phyloP scores from a whole-genome alignment of 2,113 vertebrate species.

The Myiozetetes cayanensis region DNA sequence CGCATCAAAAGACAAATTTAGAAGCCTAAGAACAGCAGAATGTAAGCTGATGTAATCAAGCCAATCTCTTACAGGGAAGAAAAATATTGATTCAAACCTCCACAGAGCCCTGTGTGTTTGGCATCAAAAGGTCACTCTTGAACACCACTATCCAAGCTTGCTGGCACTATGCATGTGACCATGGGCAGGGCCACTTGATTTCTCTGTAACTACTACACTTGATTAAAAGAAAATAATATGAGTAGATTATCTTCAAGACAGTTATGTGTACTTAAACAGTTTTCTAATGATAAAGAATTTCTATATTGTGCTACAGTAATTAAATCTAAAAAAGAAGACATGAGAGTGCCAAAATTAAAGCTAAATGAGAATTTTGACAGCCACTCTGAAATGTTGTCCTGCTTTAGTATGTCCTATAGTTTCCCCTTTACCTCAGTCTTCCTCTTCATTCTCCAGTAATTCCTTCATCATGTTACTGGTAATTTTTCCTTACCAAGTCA shows the following conservation, averaged over 20 bases:
- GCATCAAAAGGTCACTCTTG: neutral
- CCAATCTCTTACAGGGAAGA: neutral
- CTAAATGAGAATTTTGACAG: neutral
- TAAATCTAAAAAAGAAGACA: neutral
- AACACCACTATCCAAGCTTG: neutral
- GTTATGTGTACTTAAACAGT: neutral
- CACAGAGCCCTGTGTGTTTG: neutral
- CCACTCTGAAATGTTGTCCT: neutral
- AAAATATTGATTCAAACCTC: neutral
- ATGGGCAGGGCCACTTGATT: neutral
- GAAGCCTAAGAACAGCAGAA: neutral
- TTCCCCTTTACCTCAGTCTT: neutral
- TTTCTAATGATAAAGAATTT: neutral
- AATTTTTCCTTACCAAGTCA: neutral
- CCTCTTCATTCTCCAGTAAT: neutral
- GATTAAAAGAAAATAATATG: neutral
- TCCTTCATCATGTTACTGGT: neutral
- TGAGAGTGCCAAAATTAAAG: neutral
- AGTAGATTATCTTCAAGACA: neutral
- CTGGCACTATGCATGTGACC: neutral
- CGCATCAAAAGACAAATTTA: neutral
- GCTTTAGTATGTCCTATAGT: neutral
- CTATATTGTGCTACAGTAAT: neutral
- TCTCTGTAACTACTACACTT: neutral
- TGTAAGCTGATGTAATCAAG: neutral